These are phyloP conservation scores for Danionella cerebrum DNA, from an alignment of 2,113 vertebrate species.

Conservation along the genomic window DNA sequence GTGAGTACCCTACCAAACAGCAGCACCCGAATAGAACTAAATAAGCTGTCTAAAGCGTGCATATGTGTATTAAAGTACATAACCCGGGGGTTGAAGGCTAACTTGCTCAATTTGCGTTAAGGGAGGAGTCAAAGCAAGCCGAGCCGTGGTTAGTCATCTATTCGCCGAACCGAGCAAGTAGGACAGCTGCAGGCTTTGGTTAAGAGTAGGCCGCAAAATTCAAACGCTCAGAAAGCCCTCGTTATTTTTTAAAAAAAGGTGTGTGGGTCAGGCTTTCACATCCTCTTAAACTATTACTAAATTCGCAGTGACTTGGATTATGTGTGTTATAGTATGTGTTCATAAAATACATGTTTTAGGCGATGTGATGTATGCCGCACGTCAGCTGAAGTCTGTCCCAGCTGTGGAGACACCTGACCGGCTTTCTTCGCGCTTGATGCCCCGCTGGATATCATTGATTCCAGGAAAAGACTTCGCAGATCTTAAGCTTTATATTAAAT, in stretches of 20 bases:
- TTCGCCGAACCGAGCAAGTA: conserved; percentile 22
- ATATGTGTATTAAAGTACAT: not conserved
- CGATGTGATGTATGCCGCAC: conserved; percentile 37
- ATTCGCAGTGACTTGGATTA: not conserved
- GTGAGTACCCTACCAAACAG: conserved; percentile 19
- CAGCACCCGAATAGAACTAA: not conserved
- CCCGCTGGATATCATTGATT: not conserved
- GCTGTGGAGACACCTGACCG: conserved; percentile 40
- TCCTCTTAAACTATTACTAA: conserved; percentile 28
- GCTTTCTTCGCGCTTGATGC: conserved; percentile 7
- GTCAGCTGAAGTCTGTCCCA: conserved; percentile 39
- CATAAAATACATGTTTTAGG: not conserved
- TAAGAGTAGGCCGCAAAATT: conserved; percentile 38
- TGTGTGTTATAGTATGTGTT: not conserved
- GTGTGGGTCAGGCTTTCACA: not conserved
- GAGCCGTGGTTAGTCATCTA: conserved; percentile 5
- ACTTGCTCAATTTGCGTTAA: not conserved
- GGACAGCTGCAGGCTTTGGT: conserved; percentile 44
- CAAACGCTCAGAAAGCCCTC: not conserved
- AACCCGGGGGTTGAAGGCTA: not conserved
- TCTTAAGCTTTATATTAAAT: not conserved
- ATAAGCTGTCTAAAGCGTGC: not conserved
- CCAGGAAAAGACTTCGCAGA: not conserved
- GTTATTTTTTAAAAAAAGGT: not conserved
- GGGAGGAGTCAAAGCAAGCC: conserved; percentile 20